Evolutionary conservation across 2,113 vertebrate genomes (phyloP).

Genomic region (Reinhardtius hippoglossoides): DNA sequence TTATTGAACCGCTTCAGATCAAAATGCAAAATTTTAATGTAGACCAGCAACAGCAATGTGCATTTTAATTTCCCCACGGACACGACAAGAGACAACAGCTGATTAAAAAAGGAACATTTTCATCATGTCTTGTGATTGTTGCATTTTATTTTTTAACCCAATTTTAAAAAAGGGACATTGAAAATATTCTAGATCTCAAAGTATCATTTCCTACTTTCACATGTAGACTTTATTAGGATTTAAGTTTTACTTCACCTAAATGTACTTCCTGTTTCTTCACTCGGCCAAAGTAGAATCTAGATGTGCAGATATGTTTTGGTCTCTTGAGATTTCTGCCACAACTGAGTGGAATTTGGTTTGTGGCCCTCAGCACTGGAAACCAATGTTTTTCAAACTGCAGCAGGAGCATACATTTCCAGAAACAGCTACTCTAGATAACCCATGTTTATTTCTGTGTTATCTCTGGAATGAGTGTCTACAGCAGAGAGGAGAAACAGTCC

Average conservation of each 20-base stretch:
- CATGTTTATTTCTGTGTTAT: too few relatives aligned
- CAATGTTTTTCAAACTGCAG: neutral
- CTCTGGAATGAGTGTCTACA: too few relatives aligned
- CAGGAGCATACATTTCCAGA: too few relatives aligned
- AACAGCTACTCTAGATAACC: too few relatives aligned
- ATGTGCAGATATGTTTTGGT: too few relatives aligned
- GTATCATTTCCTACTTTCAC: too few relatives aligned
- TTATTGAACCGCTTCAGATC: conserved; percentile 71
- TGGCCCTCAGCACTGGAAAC: neutral
- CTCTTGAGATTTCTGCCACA: too few relatives aligned
- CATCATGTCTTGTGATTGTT: conserved; percentile 15
- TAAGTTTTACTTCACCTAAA: too few relatives aligned
- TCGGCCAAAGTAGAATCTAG: too few relatives aligned
- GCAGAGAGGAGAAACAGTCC: too few relatives aligned
- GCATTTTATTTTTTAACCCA: conserved; percentile 2
- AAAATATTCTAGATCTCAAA: neutral
- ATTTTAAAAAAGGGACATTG: conserved; percentile 1
- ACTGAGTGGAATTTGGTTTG: neutral
- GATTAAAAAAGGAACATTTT: conserved; percentile 17
- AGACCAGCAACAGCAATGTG: conserved; percentile 41
- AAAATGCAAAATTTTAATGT: conserved; percentile 57
- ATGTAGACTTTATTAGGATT: too few relatives aligned
- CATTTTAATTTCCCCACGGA: conserved; percentile 44
- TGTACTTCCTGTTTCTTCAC: too few relatives aligned
- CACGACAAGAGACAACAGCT: conserved; percentile 1